Base-by-base conservation (phyloP, 23 tunicate species). In the Trididemnum nubilum region DNA sequence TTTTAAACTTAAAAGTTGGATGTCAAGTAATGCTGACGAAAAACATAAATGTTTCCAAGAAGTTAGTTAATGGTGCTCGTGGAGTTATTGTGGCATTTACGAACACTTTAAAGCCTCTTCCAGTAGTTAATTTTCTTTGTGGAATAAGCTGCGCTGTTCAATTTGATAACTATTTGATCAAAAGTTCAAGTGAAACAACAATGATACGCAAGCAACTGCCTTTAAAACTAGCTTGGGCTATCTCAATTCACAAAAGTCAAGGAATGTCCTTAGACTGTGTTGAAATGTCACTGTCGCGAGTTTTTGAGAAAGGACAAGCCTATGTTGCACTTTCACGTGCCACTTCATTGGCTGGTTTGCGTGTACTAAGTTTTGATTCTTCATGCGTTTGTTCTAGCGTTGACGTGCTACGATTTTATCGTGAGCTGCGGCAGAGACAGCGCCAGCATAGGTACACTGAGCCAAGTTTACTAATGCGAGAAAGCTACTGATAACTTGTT, bases 201-300 rank as follows among this genome's bases (percentile, higher is more conserved):
- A 85, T 83, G 23, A 35, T 90, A 18, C 92, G 99, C 18, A 86
- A 73, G 36, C 99, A 95, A 65, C 35, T 90, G 34, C 99, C 99
- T 19, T 79, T 95, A 29, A 90, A 88, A 44, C 85, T 95, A 26
- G 99, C 92, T 24, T 95, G 99, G 99, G 96, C 99, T 25, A 90
- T 95, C 15, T 90, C 96, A 25, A 95, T 95, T 36, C 99, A 95
- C 49, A 95, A 95, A 80, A 90, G 96, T 73, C 90, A 88, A 79
- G 99, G 99, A 29, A 95, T 95, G 99, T 90, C 99, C 2, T 71
- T 95, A 26, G 99, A 95, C 63, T 77, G 91, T 82, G 96, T 85
- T 65, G 96, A 95, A 73, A 91, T 95, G 92, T 86, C 92, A 18
- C 38, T 95, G 49, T 83, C 92, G 1, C 71, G 72, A 33, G 99